Base-by-base conservation (phyloP, 92 coral and sea anemone genomes). In the Paramuricea clavata region DNA sequence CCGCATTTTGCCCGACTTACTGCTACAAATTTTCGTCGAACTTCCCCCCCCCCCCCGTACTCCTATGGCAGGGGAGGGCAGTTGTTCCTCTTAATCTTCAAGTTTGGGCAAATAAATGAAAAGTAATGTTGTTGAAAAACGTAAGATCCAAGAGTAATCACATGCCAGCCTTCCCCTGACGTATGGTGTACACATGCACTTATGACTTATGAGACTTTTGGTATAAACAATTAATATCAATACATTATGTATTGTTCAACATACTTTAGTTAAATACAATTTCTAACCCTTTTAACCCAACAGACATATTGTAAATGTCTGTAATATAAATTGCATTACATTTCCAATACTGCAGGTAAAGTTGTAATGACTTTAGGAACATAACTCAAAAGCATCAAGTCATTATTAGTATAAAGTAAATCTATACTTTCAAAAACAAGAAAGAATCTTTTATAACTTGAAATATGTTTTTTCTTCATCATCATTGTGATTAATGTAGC, bases 381-480 rank as follows among this genome's bases (percentile, higher is more conserved):
- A 52, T 16, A 52, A 52, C 60, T 52, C 60, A 52, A 52, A 22
- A 52, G 60, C 60, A 52, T 52, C 60, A 52, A 52, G 60, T 52
- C 1, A 52, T 52, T 16, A 15, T 52, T 3, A 52, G 60, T n/a
- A n/a, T 52, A 52, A 52, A 52, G 60, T 52, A 52, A 1, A 52
- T 12, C 57, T 12, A 49, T 19, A 52, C 60, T 52, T 52, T 52
- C 60, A 52, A 52, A 52, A 16, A 3, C 23, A 52, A 3, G 60
- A 2, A 52, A 52, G n/a, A n/a, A n/a, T n/a, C n/a, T n/a, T n/a
- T n/a, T n/a, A n/a, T n/a, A n/a, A n/a, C n/a, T n/a, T n/a, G 60
- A 52, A 52, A 52, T 15, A 49, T 52, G 6, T 52, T 52, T 13
- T 52, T 13, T 52, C 21, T 52, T n/a, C n/a, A n/a, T 52, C 60